A percentile compares a stretch with the other conserved stretches of the same genome.
Conservation (phyloP, 2,888 invertebrate species). For the Ecliptopera silaceata region DNA sequence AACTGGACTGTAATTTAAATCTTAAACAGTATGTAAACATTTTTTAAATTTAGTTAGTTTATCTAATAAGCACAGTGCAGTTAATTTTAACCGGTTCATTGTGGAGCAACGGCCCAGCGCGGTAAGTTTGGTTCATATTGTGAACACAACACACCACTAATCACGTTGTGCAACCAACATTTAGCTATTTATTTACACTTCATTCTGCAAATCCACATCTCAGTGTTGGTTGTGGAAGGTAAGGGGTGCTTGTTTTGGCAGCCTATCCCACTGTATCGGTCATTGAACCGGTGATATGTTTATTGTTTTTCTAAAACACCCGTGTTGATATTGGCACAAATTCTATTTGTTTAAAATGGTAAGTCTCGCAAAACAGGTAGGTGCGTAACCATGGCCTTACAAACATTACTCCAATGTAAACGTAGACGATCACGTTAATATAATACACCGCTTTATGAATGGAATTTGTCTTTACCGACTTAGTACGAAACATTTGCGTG, state of each 20-base stretch:
- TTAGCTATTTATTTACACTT: slow-evolving; percentile 34
- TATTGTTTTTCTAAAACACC: slow-evolving; percentile 76
- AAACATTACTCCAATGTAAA: slow-evolving; percentile 34
- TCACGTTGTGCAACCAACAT: slow-evolving; percentile 12
- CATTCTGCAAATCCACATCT: slow-evolving; percentile 40
- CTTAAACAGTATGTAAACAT: no score
- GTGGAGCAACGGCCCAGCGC: neutral
- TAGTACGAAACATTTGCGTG: no score
- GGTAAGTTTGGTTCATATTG: neutral
- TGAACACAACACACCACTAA: slow-evolving; percentile 9
- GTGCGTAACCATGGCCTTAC: slow-evolving; percentile 61
- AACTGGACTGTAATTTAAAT: no score
- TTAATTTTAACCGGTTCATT: neutral
- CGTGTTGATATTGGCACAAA: slow-evolving; percentile 77
- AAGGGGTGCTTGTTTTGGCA: slow-evolving; percentile 78
- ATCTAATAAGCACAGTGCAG: neutral
- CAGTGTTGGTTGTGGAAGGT: slow-evolving; percentile 57
- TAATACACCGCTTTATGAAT: slow-evolving; percentile 6
- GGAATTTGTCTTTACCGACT: neutral
- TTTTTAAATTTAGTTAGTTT: no score
- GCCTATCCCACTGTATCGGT: slow-evolving; percentile 60
- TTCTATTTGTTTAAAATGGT: slow-evolving; percentile 76
- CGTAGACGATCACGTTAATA: slow-evolving; percentile 2
- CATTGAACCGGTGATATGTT: slow-evolving; percentile 67
- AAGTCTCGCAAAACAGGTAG: slow-evolving; percentile 68